A percentile compares a stretch with the other conserved stretches of the same genome.
Conservation (phyloP, 1,140 invertebrate species). For the Macrocentrus cingulum region DNA sequence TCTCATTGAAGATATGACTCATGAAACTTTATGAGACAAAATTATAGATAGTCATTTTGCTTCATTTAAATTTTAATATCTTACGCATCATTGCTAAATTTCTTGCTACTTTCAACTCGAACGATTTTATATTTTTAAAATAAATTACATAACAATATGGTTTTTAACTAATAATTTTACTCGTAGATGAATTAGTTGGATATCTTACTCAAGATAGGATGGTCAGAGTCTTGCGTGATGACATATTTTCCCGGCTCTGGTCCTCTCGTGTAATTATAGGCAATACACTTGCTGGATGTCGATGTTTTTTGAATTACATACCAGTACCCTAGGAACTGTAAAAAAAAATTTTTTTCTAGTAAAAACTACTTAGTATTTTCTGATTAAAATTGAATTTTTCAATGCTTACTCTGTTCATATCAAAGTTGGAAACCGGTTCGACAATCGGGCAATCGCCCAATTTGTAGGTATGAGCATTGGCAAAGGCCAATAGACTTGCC, state of each 20-base stretch:
- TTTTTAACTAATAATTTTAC: too few relatives aligned
- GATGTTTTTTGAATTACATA: conserved; percentile 83
- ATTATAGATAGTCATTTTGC: not conserved
- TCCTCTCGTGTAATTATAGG: conserved; percentile 74
- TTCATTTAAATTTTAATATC: not conserved
- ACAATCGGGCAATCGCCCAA: conserved; percentile 74
- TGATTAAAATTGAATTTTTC: too few relatives aligned
- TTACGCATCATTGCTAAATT: conserved; percentile 21
- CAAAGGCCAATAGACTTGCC: conserved; percentile 35
- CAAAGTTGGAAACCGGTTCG: conserved; percentile 69
- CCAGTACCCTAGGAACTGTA: conserved; percentile 77
- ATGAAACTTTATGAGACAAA: not conserved
- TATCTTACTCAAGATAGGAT: conserved; percentile 62
- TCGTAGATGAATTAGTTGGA: not conserved
- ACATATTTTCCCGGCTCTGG: conserved; percentile 70
- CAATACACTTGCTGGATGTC: conserved; percentile 76
- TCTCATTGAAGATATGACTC: conserved; percentile 36
- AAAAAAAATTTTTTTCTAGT: conserved; percentile 28
- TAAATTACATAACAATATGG: too few relatives aligned
- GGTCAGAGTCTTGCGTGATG: conserved; percentile 74
- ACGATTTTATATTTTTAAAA: not conserved
- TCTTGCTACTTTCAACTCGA: too few relatives aligned
- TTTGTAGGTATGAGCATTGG: conserved; percentile 66
- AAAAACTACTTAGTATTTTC: too few relatives aligned
- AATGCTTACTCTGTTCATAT: conserved; percentile 68